Conservation (phyloP, 2,113 vertebrate genomes). For the Edolisoma coerulescens region DNA sequence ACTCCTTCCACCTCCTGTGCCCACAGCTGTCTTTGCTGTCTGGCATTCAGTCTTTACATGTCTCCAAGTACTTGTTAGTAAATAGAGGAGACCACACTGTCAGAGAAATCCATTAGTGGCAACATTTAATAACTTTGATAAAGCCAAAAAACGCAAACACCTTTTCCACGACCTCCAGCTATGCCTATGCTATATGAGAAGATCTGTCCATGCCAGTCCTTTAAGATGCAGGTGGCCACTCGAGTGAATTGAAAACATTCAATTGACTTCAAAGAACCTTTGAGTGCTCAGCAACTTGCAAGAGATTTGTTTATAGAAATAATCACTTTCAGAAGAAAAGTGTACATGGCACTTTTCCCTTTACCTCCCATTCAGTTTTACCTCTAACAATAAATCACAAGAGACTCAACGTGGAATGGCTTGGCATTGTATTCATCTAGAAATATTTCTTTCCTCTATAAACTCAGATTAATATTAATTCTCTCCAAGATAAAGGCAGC, state of each 20-base stretch:
- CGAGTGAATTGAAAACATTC: background rate
- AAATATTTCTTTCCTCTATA: slow-evolving; percentile 2
- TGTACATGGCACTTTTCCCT: background rate
- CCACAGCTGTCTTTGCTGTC: background rate
- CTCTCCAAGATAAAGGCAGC: slow-evolving; percentile 13
- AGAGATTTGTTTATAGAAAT: slow-evolving; percentile 1
- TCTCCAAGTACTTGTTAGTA: background rate
- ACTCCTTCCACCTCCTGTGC: background rate
- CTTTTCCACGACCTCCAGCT: background rate
- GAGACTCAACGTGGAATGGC: background rate
- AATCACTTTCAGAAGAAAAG: background rate
- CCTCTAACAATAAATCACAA: slow-evolving; percentile 8
- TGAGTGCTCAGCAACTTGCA: background rate
- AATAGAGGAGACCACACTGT: background rate
- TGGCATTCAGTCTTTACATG: background rate
- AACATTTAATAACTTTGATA: background rate
- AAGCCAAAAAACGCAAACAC: background rate
- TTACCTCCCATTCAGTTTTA: background rate
- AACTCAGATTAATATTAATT: slow-evolving; percentile 39
- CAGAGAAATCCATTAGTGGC: background rate
- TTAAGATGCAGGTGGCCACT: background rate
- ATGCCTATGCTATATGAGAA: background rate
- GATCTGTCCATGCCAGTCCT: background rate
- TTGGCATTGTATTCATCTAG: background rate
- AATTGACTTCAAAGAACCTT: background rate